These are phyloP conservation scores for Protonemura montana DNA, from an alignment of 2,888 invertebrate species.

Conservation along the genomic window DNA sequence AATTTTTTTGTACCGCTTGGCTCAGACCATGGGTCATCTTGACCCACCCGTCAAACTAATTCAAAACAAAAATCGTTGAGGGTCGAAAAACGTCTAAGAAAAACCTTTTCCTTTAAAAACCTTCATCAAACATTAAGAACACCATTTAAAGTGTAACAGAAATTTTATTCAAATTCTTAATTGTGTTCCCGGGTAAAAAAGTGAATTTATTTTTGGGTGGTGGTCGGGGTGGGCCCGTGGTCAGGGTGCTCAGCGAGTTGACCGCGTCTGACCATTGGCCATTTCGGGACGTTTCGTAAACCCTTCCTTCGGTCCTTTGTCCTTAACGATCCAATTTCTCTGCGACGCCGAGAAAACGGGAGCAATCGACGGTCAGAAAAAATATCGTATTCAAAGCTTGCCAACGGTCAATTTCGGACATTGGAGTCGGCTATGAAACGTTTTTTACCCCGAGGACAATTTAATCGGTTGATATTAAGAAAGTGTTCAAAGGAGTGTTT, in stretches of 20 bases:
- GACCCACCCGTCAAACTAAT: neutral
- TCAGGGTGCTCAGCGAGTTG: neutral
- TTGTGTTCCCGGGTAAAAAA: neutral
- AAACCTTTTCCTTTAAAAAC: neutral
- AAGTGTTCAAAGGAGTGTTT: neutral
- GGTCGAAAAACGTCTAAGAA: conserved; percentile 8
- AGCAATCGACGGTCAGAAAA: neutral
- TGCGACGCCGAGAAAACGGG: neutral
- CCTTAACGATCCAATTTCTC: neutral
- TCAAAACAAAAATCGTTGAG: neutral
- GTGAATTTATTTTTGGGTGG: neutral
- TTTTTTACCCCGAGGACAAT: conserved; percentile 8
- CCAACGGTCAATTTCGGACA: neutral
- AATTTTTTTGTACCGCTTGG: conserved; percentile 22
- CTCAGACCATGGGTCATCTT: conserved; percentile 31
- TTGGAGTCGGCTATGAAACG: neutral
- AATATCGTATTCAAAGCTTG: neutral
- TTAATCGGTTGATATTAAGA: neutral
- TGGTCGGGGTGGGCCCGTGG: neutral
- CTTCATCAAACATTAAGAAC: neutral
- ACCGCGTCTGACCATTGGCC: conserved; percentile 15
- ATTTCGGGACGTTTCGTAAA: neutral
- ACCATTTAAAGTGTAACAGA: conserved; percentile 22
- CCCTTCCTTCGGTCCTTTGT: neutral
- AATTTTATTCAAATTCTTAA: neutral